Conservation (phyloP, 2,797 vertebrate genomes). For the Pangasius mekongensis region DNA sequence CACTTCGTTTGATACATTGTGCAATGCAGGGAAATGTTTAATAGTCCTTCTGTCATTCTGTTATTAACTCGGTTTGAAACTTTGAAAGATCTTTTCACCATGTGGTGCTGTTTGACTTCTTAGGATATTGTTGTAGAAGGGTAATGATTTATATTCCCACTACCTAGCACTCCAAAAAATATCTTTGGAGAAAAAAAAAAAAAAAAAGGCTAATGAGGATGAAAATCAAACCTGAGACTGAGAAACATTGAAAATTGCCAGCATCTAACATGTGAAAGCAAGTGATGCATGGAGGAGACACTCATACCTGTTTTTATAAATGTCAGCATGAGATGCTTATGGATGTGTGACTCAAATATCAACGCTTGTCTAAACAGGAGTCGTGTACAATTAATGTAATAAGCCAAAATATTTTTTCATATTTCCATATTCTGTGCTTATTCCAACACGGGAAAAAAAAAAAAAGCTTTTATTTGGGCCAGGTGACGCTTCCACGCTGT, state of each 20-base stretch:
- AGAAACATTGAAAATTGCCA: background rate
- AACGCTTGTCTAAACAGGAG: constrained; percentile 12
- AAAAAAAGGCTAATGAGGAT: no score
- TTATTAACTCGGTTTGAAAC: background rate
- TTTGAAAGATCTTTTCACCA: background rate
- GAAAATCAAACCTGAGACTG: background rate
- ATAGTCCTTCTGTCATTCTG: constrained; percentile 13
- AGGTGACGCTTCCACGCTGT: background rate
- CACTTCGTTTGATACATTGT: background rate
- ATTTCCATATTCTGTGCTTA: background rate
- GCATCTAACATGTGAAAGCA: background rate
- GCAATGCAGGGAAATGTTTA: background rate
- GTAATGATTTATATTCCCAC: background rate
- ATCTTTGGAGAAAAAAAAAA: no score
- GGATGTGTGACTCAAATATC: background rate
- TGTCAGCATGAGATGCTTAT: background rate
- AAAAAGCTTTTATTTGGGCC: background rate
- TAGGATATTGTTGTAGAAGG: background rate
- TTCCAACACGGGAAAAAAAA: background rate
- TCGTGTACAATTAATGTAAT: background rate
- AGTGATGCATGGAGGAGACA: background rate
- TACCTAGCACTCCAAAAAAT: background rate
- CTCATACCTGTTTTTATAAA: constrained; percentile 7
- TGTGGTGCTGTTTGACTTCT: background rate
- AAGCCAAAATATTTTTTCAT: background rate